These are phyloP conservation scores for Chrysomela aeneicollis DNA, from an alignment of 2,888 invertebrate species.

Conservation along the genomic window DNA sequence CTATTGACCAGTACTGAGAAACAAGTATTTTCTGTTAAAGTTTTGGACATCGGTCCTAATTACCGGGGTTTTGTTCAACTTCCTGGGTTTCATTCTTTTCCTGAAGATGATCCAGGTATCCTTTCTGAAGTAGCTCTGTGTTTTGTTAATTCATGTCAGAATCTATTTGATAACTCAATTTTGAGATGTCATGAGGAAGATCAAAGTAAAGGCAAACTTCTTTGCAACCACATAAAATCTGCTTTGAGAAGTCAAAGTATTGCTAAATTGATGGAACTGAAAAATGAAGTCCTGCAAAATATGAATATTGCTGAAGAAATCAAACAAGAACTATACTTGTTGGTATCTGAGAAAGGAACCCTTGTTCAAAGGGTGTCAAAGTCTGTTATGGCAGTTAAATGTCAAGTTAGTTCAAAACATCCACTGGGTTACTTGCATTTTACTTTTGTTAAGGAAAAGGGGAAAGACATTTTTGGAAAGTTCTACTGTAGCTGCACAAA, in stretches of 20 bases:
- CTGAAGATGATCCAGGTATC: constrained; percentile 49
- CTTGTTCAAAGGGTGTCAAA: constrained; percentile 76
- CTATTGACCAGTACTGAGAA: constrained; percentile 69
- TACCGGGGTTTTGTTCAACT: constrained; percentile 77
- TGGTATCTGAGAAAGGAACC: constrained; percentile 69
- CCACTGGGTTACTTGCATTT: constrained; percentile 77
- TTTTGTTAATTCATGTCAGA: constrained; percentile 67
- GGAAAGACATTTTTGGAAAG: constrained; percentile 61
- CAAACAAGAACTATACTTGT: constrained; percentile 68
- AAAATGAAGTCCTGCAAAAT: constrained; percentile 68
- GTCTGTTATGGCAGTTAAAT: constrained; percentile 75
- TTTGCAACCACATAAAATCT: constrained; percentile 70
- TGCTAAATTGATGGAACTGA: constrained; percentile 68
- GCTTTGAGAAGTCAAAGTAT: constrained; percentile 69
- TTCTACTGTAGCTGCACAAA: constrained; percentile 51
- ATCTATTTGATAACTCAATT: constrained; percentile 65
- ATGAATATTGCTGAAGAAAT: constrained; percentile 66
- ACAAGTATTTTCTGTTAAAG: constrained; percentile 73
- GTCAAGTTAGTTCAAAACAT: constrained; percentile 70
- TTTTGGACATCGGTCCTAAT: constrained; percentile 73
- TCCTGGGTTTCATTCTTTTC: constrained; percentile 55
- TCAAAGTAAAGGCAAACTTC: constrained; percentile 31
- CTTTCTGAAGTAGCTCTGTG: constrained; percentile 61
- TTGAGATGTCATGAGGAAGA: constrained; percentile 64
- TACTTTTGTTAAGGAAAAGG: constrained; percentile 66